phyloP scores from a whole-genome alignment of 2,888 invertebrate species.

The Hirtodrosophila cameraria region DNA sequence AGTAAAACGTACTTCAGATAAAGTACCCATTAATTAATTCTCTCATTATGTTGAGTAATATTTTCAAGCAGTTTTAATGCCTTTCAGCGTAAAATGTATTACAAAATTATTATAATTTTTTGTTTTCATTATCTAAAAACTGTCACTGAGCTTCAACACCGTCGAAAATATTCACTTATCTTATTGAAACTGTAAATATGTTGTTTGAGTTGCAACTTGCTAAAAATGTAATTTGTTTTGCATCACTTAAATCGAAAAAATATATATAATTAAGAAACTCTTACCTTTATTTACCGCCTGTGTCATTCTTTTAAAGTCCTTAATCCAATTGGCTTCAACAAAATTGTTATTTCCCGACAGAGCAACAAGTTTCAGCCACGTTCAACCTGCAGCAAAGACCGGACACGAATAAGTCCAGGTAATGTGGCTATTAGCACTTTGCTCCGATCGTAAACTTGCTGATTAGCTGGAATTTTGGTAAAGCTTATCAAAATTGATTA shows the following conservation, averaged over 20 bases:
- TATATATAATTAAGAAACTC: no score
- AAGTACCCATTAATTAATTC: no score
- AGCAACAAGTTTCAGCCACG: conserved; percentile 15
- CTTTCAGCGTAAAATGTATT: no score
- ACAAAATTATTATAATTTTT: no score
- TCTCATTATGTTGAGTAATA: neutral
- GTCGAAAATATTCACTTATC: no score
- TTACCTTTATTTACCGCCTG: conserved; percentile 29
- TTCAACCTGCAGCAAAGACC: conserved; percentile 6
- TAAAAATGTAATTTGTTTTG: no score
- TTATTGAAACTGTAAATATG: no score
- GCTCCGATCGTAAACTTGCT: conserved; percentile 23
- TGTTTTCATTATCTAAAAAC: no score
- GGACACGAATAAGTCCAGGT: conserved; percentile 19
- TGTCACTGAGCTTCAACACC: no score
- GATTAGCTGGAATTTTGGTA: conserved; percentile 32
- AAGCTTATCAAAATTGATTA: conserved; percentile 50
- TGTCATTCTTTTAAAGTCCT: conserved; percentile 19
- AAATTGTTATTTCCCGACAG: neutral
- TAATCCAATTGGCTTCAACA: neutral
- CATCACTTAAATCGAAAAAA: no score
- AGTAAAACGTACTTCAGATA: neutral
- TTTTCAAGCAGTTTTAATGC: no score
- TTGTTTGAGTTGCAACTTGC: no score
- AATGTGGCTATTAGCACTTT: conserved; percentile 8